These are phyloP conservation scores for Conopomorpha cramerella DNA, from an alignment of 1,140 invertebrate genomes.

Conservation along the genomic window DNA sequence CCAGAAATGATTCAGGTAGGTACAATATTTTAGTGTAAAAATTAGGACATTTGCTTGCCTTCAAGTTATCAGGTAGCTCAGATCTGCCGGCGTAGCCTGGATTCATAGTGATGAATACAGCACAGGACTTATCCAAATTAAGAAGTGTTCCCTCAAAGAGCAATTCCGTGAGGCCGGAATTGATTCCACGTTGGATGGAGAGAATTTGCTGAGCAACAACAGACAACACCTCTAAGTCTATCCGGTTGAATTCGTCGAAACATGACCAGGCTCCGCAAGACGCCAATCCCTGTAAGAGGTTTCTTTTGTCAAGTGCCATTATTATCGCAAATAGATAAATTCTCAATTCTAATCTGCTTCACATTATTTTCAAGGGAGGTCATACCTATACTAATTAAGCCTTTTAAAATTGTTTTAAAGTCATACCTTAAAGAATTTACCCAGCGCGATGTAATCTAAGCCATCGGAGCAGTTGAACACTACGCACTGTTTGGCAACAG, in stretches of 20 bases:
- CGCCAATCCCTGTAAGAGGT: constrained; percentile 72
- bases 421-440: constrained; percentile 91
- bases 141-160: constrained; percentile 91
- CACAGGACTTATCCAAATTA: constrained; percentile 86
- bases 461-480: constrained; percentile 93
- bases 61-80: constrained; percentile 93
- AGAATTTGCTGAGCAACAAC: constrained; percentile 91
- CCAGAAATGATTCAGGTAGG: background rate
- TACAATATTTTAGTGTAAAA: background rate
- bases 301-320: background rate
- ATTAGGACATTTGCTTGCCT: constrained; percentile 56
- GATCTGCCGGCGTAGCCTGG: constrained; percentile 91
- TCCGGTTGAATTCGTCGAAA: constrained; percentile 94
- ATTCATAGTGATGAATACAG: constrained; percentile 97
- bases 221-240: constrained; percentile 86
- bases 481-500: too few relatives aligned
- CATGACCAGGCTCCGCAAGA: constrained; percentile 97
- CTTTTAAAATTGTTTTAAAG: too few relatives aligned
- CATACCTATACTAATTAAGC: too few relatives aligned
- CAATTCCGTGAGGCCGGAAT: constrained; percentile 72
- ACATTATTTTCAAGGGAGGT: too few relatives aligned
- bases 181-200: constrained; percentile 79
- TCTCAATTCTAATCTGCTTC: too few relatives aligned
- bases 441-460: constrained; percentile 89
- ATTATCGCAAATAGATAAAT: too few relatives aligned